Conservation (phyloP, 1,140 invertebrate genomes). For the Diachasma alloeum region DNA sequence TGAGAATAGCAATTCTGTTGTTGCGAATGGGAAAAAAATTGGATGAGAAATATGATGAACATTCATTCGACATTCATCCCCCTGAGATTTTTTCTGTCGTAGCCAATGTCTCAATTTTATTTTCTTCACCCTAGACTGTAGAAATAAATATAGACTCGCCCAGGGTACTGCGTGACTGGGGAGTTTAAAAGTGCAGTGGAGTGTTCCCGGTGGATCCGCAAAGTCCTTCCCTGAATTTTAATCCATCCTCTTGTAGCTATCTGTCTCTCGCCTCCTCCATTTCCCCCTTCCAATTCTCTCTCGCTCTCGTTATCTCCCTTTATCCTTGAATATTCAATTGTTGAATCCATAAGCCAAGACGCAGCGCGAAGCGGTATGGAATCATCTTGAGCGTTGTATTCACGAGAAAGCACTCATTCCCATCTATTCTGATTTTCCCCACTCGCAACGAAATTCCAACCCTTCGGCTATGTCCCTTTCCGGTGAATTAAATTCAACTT, state of each 20-base stretch:
- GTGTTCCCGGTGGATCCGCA: not conserved
- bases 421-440: constrained; percentile 4
- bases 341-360: constrained; percentile 5
- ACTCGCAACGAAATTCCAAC: not conserved
- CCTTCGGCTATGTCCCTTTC: not conserved
- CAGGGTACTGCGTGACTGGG: not conserved
- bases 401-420: not conserved
- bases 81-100: not conserved
- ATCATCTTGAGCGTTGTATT: not conserved
- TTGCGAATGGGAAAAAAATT: not conserved
- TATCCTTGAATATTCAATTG: constrained; percentile 34
- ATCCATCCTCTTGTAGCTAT: constrained; percentile 18
- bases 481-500: not conserved
- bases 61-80: not conserved
- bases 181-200: constrained; percentile 1
- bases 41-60: not conserved
- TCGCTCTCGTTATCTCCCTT: not conserved
- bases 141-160: not conserved
- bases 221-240: constrained; percentile 27
- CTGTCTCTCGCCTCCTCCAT: not conserved
- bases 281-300: not conserved
- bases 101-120: not conserved
- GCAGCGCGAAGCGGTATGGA: not conserved
- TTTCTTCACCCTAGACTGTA: not conserved
- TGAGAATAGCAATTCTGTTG: too few species aligned